These are phyloP conservation scores for Dastarcus helophoroides DNA, from an alignment of 2,888 invertebrate genomes.

Conservation along the genomic window DNA sequence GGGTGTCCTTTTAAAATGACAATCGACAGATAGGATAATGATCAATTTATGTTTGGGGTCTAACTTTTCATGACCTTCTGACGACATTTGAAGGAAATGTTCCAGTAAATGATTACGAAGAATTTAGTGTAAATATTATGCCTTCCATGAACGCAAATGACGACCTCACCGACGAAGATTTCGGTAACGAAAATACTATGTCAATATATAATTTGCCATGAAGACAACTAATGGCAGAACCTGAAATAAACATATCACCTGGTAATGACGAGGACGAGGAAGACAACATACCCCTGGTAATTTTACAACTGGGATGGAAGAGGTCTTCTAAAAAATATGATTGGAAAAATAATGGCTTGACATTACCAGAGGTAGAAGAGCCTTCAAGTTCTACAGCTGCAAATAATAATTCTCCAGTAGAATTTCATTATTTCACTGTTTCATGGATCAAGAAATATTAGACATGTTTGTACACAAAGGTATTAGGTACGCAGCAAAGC, in stretches of 20 bases:
- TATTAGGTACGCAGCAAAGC: slow-evolving; percentile 6
- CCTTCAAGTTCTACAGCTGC: slow-evolving; percentile 4
- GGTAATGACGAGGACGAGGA: too few relatives aligned
- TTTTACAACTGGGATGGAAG: too few relatives aligned
- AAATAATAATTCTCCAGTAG: slow-evolving; percentile 4
- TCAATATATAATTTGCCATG: slow-evolving; percentile 4
- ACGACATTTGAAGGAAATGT: slow-evolving; percentile 2
- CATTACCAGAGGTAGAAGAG: too few relatives aligned
- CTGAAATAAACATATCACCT: slow-evolving; percentile 5
- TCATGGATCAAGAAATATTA: slow-evolving; percentile 9
- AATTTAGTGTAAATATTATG: not conserved
- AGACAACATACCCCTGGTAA: too few relatives aligned
- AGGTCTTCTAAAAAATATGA: too few relatives aligned
- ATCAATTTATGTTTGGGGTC: too few relatives aligned
- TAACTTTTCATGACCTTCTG: slow-evolving; percentile 2
- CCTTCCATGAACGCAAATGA: slow-evolving; percentile 4
- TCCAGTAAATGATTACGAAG: not conserved
- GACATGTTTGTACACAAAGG: slow-evolving; percentile 8
- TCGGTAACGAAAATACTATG: slow-evolving; percentile 8
- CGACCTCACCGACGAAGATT: slow-evolving; percentile 9
- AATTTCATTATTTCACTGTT: slow-evolving; percentile 1
- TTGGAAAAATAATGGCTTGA: too few relatives aligned
- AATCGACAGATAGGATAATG: too few relatives aligned
- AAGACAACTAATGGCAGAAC: slow-evolving; percentile 1
- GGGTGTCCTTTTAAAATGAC: too few relatives aligned